phyloP scores from a whole-genome alignment of 2,113 vertebrate species.

The Rhombomys opimus region DNA sequence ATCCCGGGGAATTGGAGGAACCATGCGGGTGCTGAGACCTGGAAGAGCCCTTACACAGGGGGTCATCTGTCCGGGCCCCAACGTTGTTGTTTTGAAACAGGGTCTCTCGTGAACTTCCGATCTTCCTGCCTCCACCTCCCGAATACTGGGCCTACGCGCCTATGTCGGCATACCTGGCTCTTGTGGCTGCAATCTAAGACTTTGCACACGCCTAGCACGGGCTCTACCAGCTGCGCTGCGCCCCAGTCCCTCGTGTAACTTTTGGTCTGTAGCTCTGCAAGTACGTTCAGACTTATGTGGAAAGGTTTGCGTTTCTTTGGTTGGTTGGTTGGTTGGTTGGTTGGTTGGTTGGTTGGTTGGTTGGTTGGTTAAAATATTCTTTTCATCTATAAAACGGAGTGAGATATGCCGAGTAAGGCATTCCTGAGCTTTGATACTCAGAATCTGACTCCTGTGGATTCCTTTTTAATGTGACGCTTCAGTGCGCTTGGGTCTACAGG shows the following conservation, averaged over 20 bases:
- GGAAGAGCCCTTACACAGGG: not conserved
- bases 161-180: not conserved
- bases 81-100: not conserved
- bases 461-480: not conserved
- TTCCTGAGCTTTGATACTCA: not conserved
- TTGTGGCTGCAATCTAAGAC: not conserved
- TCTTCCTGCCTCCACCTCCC: not conserved
- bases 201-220: not conserved
- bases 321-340: too few species aligned
- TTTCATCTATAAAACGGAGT: not conserved
- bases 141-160: not conserved
- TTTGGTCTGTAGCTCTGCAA: slow-evolving; percentile 1
- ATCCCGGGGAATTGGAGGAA: not conserved
- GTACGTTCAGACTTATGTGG: not conserved
- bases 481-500: not conserved
- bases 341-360: not conserved
- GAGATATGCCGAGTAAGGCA: not conserved
- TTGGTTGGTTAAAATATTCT: not conserved
- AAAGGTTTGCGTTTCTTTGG: not conserved
- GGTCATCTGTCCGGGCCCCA: not conserved
- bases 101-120: not conserved
- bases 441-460: not conserved
- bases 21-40: not conserved
- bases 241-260: not conserved
- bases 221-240: not conserved